Base-by-base conservation (phyloP, 2,888 invertebrate species). In the Amblyjoppa proteus region DNA sequence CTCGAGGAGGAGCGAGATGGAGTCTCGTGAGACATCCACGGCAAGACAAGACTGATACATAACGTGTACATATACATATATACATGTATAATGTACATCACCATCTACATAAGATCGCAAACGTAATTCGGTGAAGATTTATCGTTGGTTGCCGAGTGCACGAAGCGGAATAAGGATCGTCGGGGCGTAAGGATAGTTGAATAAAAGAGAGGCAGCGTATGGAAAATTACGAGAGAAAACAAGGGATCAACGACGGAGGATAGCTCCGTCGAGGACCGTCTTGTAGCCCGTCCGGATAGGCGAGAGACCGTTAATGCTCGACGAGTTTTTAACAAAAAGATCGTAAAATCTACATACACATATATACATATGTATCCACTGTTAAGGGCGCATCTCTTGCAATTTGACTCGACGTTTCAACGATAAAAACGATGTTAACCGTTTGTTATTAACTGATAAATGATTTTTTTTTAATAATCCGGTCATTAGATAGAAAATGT, bases 111-210 rank as follows among this genome's bases (percentile, higher is more conserved):
- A 79, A 80, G 75, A 75, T 84, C 70, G 75, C 79, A 76, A 80
- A 84, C 80, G 80, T 70, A 80, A 84, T 84, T 80, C 79, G 75
- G 75, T 66, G 83, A 84, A 45, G 4, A 84, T 84, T 81, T 84
- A 73, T 84, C 80, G 84, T 61, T 76, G 53, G 56, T 76, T 41
- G 20, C 45, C 64, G 81, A 84, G 68, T 82, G 49, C 73, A 68
- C 68, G 74, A 71, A 53, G 82, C 45, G 69, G 68, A 82, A 78
- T 78, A 78, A 78, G 70, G 61, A 74, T 13, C 25, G 51, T n/a
- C 49, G 56, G 51, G 74, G 85, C 70, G 82, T 51, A 75, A 78
- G 85, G 56, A 68, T 38, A 68, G 61, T 80, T 64, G 75, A 79
- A 70, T 80, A 66, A 80, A 66, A 28, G 34, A 20, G 41, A 71